Base-by-base conservation (phyloP, 2,888 invertebrate species). In the Priocnemis perturbator region DNA sequence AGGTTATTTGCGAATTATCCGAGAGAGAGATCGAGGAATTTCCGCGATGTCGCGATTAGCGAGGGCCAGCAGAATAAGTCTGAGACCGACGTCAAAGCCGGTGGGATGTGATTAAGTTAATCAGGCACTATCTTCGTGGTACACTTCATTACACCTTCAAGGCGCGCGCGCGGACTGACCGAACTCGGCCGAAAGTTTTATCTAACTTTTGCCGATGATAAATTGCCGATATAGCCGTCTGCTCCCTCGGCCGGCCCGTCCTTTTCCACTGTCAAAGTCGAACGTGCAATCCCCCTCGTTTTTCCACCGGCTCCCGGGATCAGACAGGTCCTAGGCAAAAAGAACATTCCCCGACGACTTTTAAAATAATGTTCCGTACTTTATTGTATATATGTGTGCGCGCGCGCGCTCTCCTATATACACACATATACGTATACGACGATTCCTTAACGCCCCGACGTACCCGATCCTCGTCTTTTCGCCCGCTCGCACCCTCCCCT, bases 41-140 rank as follows among this genome's bases (percentile, higher is more conserved):
- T 69, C 73, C 65, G 57, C 66, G 23, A 60, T 44, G 47, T 61
- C 60, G 48, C 67, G 50, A 26, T 14, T 45, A 9, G 15, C 23
- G 4, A 9, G 37, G 37, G 4, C 11, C 37, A 1, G 37, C 11
- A 11, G 2, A 37, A 11, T 37, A 1, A 11, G 7, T 52, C 52
- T 26, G 44, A 52, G 68, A 79, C 77, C 76, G 70, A 71, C 80
- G 76, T 83, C 82, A 76, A 79, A 80, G 37, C 56, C 75, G 66
- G 68, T 61, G 67, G 64, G 67, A 64, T 73, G 76, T 86, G 84
- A 87, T 87, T 85, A 86, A 85, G 79, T 85, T 84, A 83, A 86
- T 85, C 83, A 80, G 76, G 65, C 73, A 78, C 83, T 82, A 85
- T 84, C 83, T 83, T 77, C 67, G 72, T 78, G 76, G 77, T 74